Conservation (phyloP, 1,140 invertebrate genomes). For the Cepaea nemoralis region DNA sequence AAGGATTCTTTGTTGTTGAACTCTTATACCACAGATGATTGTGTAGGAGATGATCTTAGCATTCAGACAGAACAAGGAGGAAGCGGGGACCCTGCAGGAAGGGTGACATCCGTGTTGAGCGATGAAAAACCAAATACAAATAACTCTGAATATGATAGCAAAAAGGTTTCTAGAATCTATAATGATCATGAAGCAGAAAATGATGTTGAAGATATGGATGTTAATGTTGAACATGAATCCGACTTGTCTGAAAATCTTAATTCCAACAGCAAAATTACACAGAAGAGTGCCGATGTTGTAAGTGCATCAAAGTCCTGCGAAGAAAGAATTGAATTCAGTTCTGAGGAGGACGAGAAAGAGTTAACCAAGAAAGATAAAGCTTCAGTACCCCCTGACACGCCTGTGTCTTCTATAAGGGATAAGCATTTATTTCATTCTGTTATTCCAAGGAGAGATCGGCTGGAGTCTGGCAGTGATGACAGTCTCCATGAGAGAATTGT, state of each 20-base stretch:
- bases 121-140: not conserved
- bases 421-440: not conserved
- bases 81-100: not conserved
- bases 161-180: not conserved
- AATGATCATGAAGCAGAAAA: not conserved
- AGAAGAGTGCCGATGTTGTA: not conserved
- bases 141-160: too few relatives aligned
- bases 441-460: not conserved
- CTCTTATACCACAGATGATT: not conserved
- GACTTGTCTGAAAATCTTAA: not conserved
- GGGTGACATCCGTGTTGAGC: not conserved
- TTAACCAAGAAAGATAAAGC: not conserved
- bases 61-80: not conserved
- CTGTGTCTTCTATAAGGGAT: not conserved
- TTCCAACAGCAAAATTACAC: not conserved
- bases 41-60: not conserved
- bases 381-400: not conserved
- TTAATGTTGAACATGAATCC: not conserved
- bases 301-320: not conserved
- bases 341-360: not conserved
- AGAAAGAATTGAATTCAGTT: not conserved
- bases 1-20: not conserved
- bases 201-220: not conserved
- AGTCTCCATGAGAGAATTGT: conserved; percentile 55
- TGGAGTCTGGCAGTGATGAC: conserved; percentile 10